Percentiles rank a stretch among this genome's conserved stretches.
Conservation (phyloP, 1,140 invertebrate species). For the Lasioglossum albipes region DNA sequence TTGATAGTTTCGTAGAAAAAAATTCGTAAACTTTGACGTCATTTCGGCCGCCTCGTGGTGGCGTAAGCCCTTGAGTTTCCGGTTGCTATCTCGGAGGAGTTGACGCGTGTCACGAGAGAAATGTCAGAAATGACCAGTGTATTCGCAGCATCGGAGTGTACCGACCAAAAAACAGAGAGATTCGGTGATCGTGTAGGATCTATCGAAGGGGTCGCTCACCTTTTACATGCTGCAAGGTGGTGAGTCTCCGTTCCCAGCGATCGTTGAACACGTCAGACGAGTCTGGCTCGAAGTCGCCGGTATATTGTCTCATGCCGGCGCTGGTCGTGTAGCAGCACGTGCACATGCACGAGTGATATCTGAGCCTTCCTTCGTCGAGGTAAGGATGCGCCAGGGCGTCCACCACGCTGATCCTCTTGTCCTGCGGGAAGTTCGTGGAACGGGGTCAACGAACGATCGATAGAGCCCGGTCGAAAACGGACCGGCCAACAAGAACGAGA, state of each 20-base stretch:
- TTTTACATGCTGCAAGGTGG: slow-evolving; percentile 95
- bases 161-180: no score
- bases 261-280: slow-evolving; percentile 95
- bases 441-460: slow-evolving; percentile 14
- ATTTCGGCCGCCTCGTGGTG: no score
- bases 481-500: background rate
- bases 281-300: slow-evolving; percentile 94
- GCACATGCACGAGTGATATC: slow-evolving; percentile 99
- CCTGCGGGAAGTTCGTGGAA: slow-evolving; percentile 80
- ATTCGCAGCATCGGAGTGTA: no score
- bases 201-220: slow-evolving; percentile 81
- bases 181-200: background rate
- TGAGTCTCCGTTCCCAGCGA: slow-evolving; percentile 95
- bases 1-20: no score
- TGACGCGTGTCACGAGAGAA: no score
- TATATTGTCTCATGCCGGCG: slow-evolving; percentile 91
- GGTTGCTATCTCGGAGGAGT: no score
- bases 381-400: slow-evolving; percentile 98
- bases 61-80: no score
- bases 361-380: slow-evolving; percentile 96
- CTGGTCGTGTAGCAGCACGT: slow-evolving; percentile 94
- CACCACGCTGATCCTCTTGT: slow-evolving; percentile 95
- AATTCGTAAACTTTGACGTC: no score
- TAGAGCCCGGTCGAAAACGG: background rate
- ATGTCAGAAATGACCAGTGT: no score